phyloP scores from a whole-genome alignment of 30 jellyfish, hydroid and myxozoan genomes.

The Turritopsis rubra region DNA sequence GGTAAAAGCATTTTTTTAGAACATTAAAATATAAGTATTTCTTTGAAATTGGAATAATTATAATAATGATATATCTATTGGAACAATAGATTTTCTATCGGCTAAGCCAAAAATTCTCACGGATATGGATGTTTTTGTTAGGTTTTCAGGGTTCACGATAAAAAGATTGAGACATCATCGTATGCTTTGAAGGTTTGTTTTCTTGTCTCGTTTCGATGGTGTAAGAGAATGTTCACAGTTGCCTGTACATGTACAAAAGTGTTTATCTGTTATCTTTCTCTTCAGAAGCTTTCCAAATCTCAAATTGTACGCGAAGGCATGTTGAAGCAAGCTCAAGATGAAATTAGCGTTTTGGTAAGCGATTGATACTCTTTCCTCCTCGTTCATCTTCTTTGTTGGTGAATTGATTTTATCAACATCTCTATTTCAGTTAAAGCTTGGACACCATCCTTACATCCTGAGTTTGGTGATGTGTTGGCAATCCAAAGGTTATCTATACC shows the following conservation, averaged over 20 bases:
- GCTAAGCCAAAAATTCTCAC: too few relatives aligned
- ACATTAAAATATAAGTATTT: too few relatives aligned
- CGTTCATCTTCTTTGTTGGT: background rate
- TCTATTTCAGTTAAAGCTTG: background rate
- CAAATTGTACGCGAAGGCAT: background rate
- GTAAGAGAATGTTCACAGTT: too few relatives aligned
- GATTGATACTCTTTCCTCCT: background rate
- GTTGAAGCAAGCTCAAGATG: constrained; percentile 13
- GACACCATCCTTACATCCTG: background rate
- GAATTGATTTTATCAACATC: background rate
- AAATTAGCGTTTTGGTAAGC: background rate
- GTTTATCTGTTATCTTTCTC: background rate
- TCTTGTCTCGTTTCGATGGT: too few relatives aligned
- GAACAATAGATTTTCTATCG: too few relatives aligned
- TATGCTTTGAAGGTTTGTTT: too few relatives aligned
- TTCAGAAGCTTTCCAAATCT: background rate
- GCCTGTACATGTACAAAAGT: too few relatives aligned
- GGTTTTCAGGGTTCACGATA: too few relatives aligned
- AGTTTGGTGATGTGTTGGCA: constrained; percentile 9
- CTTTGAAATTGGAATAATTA: too few relatives aligned
- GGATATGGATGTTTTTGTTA: too few relatives aligned
- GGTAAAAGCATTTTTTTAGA: background rate
- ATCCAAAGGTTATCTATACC: background rate
- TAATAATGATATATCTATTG: too few relatives aligned
- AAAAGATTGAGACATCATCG: too few relatives aligned